Evolutionary conservation across 2,113 vertebrate genomes (phyloP).

Genomic region (Mormoops blainvillei): DNA sequence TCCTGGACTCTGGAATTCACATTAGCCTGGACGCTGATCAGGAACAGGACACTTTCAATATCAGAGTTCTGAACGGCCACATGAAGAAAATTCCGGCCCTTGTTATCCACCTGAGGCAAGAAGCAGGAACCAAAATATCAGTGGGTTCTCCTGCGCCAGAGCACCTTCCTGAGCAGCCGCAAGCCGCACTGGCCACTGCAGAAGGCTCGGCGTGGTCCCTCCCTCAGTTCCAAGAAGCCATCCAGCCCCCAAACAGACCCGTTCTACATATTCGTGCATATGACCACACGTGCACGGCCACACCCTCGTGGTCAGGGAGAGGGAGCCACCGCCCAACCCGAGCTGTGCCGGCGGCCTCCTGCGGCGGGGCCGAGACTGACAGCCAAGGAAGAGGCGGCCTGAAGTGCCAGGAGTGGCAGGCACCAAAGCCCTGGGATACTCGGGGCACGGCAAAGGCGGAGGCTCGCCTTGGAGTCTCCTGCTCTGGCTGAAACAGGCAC

Average conservation of each 20-base stretch:
- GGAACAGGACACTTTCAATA: constrained; percentile 97
- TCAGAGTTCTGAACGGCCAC: constrained; percentile 96
- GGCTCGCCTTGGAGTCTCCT: neutral
- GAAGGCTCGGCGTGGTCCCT: no score
- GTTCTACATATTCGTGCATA: neutral
- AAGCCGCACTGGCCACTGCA: neutral
- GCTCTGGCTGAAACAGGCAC: neutral
- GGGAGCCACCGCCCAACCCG: neutral
- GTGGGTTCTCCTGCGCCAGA: neutral
- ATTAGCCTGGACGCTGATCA: constrained; percentile 97
- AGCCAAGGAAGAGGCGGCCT: neutral
- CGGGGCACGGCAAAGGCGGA: neutral
- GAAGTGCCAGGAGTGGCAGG: neutral
- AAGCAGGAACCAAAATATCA: neutral
- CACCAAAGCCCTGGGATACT: neutral
- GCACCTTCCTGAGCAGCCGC: neutral
- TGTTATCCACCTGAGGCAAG: constrained; percentile 92
- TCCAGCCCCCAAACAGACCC: neutral
- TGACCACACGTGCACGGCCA: rapidly evolving
- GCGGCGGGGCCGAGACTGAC: neutral
- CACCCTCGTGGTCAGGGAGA: neutral
- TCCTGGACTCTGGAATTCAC: constrained; percentile 98
- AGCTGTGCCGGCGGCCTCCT: neutral
- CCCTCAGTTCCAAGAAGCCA: neutral
- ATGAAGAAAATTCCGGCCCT: constrained; percentile 97